Base-by-base conservation (phyloP, 2,797 vertebrate species). In the Lacerta bilineata region DNA sequence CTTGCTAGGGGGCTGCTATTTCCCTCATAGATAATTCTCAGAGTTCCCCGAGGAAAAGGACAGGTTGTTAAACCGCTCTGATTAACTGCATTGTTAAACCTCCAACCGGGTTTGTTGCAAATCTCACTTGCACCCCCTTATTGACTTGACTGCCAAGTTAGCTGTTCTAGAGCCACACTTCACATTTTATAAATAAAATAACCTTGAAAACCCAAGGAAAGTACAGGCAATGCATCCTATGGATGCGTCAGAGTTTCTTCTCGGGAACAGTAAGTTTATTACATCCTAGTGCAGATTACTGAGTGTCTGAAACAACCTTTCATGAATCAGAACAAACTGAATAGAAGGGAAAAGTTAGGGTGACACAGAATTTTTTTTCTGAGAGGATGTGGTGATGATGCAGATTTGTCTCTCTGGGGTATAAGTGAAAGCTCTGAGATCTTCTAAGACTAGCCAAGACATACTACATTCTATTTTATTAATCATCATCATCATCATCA, bases 261-360 rank as follows among this genome's bases (percentile, higher is more conserved):
- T 18, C 23, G 23, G n/a, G 27, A 90, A 50, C 6, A 39, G 39
- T 72, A 84, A 80, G 13, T 23, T 75, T 90, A 76, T 90, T 84
- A 68, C 43, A 59, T 64, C 61, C 29, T 59, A 68, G 15, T 41
- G 6, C 74, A 8, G 4, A 1, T 15, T 64, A 69, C 46, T 83
- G 29, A 27, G 8, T 71, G 10, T 83, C 43, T 88, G 64, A 25
- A 84, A 41, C 7, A n/a, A 55, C 80, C 87, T 66, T 61, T 36
- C 46, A 87, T 66, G 41, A 76, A 61, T 5, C 64, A 5, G 20
- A 61, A 88, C 33, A 74, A 91, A 78, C 2, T 17, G 76, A 43
- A 64, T 17, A 27, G 0, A 29, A 15, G 27, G 27, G 25, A 79
- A 88, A 41, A 80, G 13, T 83, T 88, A 77, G 59, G 68, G 46